phyloP scores from a whole-genome alignment of 1,140 invertebrate species.

The Drosophila lacteicornis region DNA sequence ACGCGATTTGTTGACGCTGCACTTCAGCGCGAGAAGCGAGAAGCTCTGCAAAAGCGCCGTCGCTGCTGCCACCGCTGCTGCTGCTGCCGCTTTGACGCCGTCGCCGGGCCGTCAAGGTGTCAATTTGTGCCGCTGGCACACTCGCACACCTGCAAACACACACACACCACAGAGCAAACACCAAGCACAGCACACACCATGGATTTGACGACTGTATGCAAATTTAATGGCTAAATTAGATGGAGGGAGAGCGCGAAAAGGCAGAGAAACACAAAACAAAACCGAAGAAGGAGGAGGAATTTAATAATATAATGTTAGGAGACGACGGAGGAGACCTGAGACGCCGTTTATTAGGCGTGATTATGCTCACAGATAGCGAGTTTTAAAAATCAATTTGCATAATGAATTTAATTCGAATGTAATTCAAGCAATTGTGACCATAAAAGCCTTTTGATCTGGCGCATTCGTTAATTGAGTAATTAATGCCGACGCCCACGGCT shows the following conservation, averaged over 20 bases:
- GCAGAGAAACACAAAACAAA: conserved; percentile 24
- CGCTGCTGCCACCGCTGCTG: conserved; percentile 54
- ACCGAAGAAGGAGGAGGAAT: conserved; percentile 34
- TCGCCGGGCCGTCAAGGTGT: conserved; percentile 61
- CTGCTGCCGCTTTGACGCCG: conserved; percentile 48
- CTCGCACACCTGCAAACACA: conserved; percentile 39
- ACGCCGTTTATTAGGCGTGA: conserved; percentile 67
- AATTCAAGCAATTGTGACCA: conserved; percentile 61
- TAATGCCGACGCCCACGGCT: conserved; percentile 74
- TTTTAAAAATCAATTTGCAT: conserved; percentile 64
- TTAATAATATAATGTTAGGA: conserved; percentile 43
- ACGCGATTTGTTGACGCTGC: conserved; percentile 55
- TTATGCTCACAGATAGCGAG: conserved; percentile 64
- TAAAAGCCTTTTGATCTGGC: conserved; percentile 21
- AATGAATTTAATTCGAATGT: conserved; percentile 75
- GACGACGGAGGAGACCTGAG: conserved; percentile 10
- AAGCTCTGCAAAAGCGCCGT: conserved; percentile 46
- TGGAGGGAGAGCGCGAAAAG: conserved; percentile 34
- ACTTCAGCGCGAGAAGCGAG: conserved; percentile 24
- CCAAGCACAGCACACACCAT: conserved; percentile 12
- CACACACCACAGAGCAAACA: conserved; percentile 10
- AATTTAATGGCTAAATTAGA: conserved; percentile 84
- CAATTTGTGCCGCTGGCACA: conserved; percentile 71
- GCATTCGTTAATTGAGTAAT: conserved; percentile 76
- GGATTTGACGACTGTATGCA: conserved; percentile 67